Percentiles rank a stretch among this genome's conserved stretches.
Evolutionary conservation across 1,140 invertebrate species (phyloP).

Genomic region (Dendroctonus ponderosae): DNA sequence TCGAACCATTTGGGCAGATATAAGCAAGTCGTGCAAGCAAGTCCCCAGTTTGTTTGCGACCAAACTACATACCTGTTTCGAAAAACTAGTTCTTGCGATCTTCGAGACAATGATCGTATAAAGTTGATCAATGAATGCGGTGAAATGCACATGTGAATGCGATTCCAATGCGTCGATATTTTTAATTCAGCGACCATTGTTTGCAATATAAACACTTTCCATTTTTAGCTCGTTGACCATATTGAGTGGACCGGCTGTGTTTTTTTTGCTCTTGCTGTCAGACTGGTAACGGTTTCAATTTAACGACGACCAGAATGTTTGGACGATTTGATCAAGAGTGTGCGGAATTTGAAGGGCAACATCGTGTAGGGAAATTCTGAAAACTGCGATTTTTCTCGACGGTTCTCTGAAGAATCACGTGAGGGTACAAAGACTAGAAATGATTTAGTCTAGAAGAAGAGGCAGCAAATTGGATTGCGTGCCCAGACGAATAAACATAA

Average conservation of each 20-base stretch:
- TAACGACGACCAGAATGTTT: conserved; percentile 17
- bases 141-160: conserved; percentile 27
- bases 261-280: conserved; percentile 13
- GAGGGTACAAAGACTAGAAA: too few species aligned
- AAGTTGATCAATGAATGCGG: conserved; percentile 33
- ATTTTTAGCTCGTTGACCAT: conserved; percentile 28
- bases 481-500: not conserved
- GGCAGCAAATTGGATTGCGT: too few species aligned
- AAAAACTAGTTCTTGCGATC: conserved; percentile 34
- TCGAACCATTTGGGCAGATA: too few species aligned
- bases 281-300: conserved; percentile 21
- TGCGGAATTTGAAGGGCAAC: too few species aligned
- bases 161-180: conserved; percentile 27
- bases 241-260: conserved; percentile 4
- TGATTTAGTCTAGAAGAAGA: too few species aligned
- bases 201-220: conserved; percentile 34
- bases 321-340: not conserved
- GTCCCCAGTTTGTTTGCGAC: too few species aligned
- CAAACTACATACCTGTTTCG: conserved; percentile 9
- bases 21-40: too few species aligned
- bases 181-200: conserved; percentile 31
- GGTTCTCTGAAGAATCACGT: too few species aligned
- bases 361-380: too few species aligned
- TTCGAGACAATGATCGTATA: conserved; percentile 35
- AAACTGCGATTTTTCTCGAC: too few species aligned